These are phyloP conservation scores for Dryobotodes eremita DNA, from an alignment of 2,888 invertebrate genomes.

Conservation along the genomic window DNA sequence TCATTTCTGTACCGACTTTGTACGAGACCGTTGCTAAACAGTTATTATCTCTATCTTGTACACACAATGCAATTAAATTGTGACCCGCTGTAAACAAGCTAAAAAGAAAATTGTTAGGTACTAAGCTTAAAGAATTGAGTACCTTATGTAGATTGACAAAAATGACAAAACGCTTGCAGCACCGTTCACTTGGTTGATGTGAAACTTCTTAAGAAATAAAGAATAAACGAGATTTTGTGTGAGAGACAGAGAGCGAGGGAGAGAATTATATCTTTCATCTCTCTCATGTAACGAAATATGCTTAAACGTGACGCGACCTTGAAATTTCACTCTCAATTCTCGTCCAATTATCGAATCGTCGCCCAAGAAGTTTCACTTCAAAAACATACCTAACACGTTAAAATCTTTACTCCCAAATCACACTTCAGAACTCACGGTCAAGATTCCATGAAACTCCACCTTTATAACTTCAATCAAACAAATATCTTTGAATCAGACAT, in stretches of 20 bases:
- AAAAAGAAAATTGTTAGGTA: background rate
- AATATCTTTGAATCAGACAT: constrained; percentile 31
- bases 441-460: constrained; percentile 1
- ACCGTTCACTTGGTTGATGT: too few relatives aligned
- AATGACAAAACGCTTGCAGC: background rate
- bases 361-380: background rate
- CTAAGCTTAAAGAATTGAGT: background rate
- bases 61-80: background rate
- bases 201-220: too few relatives aligned
- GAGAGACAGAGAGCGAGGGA: background rate
- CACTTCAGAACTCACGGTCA: background rate
- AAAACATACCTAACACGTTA: background rate
- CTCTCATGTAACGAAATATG: background rate
- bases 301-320: background rate
- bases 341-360: background rate
- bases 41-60: background rate
- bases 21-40: too few relatives aligned
- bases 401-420: background rate
- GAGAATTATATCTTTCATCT: background rate
- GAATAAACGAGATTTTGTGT: background rate
- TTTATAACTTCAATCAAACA: constrained; percentile 9
- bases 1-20: too few relatives aligned
- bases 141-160: background rate
- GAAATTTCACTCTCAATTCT: background rate
- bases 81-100: background rate